phyloP scores from a whole-genome alignment of 2,797 vertebrate genomes.

The Danio kyathit region DNA sequence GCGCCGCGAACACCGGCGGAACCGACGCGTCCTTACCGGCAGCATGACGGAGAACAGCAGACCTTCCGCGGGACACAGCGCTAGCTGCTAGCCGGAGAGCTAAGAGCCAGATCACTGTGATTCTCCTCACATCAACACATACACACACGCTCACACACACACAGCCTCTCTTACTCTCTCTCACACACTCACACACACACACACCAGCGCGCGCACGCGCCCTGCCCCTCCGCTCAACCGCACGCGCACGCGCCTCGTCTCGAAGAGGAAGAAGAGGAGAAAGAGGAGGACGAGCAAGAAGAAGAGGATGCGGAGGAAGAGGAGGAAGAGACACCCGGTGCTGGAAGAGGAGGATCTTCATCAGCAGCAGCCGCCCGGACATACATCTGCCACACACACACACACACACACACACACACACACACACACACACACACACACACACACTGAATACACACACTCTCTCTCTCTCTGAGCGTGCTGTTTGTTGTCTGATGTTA shows the following conservation, averaged over 20 bases:
- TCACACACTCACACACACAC: too few relatives aligned
- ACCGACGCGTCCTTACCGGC: not conserved
- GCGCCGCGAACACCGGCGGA: not conserved
- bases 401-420: too few relatives aligned
- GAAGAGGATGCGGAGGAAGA: too few relatives aligned
- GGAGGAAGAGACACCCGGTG: too few relatives aligned
- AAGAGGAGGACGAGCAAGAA: too few relatives aligned
- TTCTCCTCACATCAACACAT: conserved; percentile 17
- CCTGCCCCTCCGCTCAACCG: not conserved
- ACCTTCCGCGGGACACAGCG: not conserved
- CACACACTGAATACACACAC: too few relatives aligned
- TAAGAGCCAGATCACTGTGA: conserved; percentile 39
- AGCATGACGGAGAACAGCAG: conserved; percentile 52
- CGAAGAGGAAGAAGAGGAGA: too few relatives aligned
- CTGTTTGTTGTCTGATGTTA: not conserved
- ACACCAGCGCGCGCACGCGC: not conserved
- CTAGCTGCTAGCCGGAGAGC: conserved; percentile 50
- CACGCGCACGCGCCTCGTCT: conserved; percentile 1
- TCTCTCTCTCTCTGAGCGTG: not conserved
- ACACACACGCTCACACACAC: not conserved
- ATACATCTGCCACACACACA: too few relatives aligned
- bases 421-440: too few relatives aligned
- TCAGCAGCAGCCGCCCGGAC: too few relatives aligned
- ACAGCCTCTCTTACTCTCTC: too few relatives aligned
- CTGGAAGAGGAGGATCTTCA: too few relatives aligned